A percentile compares a stretch with the other conserved stretches of the same genome.
Conservation (phyloP, 1,140 invertebrate genomes). For the Diorhabda carinulata region DNA sequence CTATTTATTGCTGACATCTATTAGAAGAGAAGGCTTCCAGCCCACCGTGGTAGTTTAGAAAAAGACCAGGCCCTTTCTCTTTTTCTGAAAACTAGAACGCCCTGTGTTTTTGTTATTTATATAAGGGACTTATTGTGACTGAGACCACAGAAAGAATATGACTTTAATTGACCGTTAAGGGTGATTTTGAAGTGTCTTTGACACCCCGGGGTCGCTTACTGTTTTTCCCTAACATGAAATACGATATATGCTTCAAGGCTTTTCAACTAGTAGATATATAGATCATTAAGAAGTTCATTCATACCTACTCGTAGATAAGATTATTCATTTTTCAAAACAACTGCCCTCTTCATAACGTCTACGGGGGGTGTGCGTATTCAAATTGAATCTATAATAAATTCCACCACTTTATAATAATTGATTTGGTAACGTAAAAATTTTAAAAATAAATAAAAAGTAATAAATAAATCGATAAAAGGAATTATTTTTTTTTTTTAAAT, state of each 20-base stretch:
- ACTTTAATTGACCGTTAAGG: conserved; percentile 41
- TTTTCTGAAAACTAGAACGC: conserved; percentile 25
- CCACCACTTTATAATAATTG: no score
- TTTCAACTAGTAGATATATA: not conserved
- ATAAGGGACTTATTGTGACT: conserved; percentile 36
- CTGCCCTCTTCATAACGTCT: not conserved
- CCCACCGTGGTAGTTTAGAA: conserved; percentile 25
- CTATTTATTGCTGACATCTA: conserved; percentile 33
- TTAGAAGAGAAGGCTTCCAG: conserved; percentile 24
- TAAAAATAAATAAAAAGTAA: no score
- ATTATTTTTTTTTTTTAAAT: no score
- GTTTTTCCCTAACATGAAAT: not conserved
- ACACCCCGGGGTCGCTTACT: not conserved
- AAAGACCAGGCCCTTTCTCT: conserved; percentile 12
- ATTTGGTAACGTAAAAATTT: no score
- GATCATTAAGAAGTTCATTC: not conserved
- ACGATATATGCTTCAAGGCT: not conserved
- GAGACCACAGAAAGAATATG: conserved; percentile 37
- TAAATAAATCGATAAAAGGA: no score
- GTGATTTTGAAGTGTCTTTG: conserved; percentile 1
- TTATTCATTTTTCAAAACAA: not conserved
- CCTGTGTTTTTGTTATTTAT: conserved; percentile 29
- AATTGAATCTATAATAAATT: no score
- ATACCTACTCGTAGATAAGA: not conserved
- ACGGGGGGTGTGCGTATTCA: no score